These are phyloP conservation scores for Loris lydekkerianus DNA, from an alignment of 2,797 vertebrate genomes.

Conservation along the genomic window DNA sequence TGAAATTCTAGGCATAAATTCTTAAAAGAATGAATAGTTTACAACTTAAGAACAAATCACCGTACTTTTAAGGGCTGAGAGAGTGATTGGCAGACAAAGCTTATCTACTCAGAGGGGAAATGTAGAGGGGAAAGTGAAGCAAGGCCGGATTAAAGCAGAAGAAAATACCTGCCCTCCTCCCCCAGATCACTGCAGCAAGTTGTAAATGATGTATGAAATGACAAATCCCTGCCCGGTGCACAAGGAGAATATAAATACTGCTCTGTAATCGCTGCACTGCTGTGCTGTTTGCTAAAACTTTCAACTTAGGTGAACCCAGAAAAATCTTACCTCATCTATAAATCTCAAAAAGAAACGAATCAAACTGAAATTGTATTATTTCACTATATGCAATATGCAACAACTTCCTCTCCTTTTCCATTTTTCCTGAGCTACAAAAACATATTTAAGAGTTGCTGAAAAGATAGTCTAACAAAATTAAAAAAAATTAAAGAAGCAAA, in stretches of 20 bases:
- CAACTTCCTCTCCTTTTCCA: background rate
- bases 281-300: slow-evolving; percentile 66
- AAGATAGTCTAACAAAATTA: background rate
- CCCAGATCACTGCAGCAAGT: slow-evolving; percentile 43
- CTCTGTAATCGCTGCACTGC: slow-evolving; percentile 4
- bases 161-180: background rate
- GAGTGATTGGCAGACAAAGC: slow-evolving; percentile 66
- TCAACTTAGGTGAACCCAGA: slow-evolving; percentile 48
- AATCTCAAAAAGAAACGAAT: slow-evolving; percentile 18
- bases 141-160: slow-evolving; percentile 28
- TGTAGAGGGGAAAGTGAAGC: slow-evolving; percentile 26
- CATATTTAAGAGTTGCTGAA: background rate
- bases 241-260: slow-evolving; percentile 67
- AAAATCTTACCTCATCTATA: slow-evolving; percentile 47
- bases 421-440: background rate
- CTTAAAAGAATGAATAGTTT: slow-evolving; percentile 77
- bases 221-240: slow-evolving; percentile 38
- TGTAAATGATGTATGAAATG: slow-evolving; percentile 72
- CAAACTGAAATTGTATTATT: slow-evolving; percentile 50
- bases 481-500: background rate
- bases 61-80: slow-evolving; percentile 79
- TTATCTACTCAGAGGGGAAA: slow-evolving; percentile 77
- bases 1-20: slow-evolving; percentile 72
- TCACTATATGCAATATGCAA: background rate
- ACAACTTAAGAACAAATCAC: slow-evolving; percentile 75